phyloP scores from a whole-genome alignment of 2,113 vertebrate genomes.

The Megaceryle maxima region DNA sequence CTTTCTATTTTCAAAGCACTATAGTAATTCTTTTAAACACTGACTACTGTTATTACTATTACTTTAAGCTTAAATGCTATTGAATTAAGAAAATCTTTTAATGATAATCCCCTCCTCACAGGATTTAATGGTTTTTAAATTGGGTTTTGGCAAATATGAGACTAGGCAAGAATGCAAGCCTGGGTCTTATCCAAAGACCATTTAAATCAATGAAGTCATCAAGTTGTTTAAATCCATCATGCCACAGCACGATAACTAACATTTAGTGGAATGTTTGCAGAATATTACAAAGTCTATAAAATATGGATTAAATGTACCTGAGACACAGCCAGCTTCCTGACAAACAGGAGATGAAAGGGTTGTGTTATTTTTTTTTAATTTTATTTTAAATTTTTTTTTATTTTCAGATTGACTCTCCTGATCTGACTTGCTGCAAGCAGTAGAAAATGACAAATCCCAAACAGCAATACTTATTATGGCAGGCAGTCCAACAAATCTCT shows the following conservation, averaged over 20 bases:
- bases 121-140: constrained; percentile 67
- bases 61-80: constrained; percentile 49
- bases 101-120: constrained; percentile 55
- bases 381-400: not conserved
- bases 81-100: constrained; percentile 68
- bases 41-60: constrained; percentile 43
- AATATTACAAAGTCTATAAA: constrained; percentile 39
- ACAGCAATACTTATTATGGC: not conserved
- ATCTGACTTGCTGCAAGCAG: not conserved
- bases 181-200: not conserved
- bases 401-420: not conserved
- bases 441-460: not conserved
- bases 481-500: not conserved
- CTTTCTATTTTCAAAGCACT: not conserved
- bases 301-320: constrained; percentile 18
- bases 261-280: constrained; percentile 7
- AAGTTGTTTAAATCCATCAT: constrained; percentile 21
- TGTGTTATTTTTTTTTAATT: not conserved
- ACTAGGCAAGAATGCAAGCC: not conserved
- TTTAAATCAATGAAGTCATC: constrained; percentile 40
- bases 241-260: not conserved
- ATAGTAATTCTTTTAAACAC: not conserved
- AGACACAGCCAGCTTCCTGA: not conserved
- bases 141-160: constrained; percentile 43
- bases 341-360: not conserved